Evolutionary conservation across 2,888 invertebrate genomes (phyloP).

Genomic region (Hyposoter didymator): DNA sequence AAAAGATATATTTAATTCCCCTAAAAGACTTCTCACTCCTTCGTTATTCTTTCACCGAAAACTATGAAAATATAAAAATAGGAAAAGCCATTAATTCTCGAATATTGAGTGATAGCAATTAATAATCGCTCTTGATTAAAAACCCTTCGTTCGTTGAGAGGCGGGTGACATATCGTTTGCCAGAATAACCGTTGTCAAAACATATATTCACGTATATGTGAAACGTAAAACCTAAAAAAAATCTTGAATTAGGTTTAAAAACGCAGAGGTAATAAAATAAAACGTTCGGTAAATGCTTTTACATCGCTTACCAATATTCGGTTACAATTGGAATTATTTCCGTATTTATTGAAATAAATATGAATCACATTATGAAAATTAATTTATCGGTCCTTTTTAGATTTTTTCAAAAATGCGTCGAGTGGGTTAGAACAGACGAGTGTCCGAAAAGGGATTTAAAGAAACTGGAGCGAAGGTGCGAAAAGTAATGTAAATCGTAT

Average conservation of each 20-base stretch:
- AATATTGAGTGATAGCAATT: neutral
- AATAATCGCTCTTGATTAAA: neutral
- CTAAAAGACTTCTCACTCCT: neutral
- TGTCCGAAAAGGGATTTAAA: neutral
- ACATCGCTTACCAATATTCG: neutral
- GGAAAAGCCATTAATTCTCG: slow-evolving; percentile 9
- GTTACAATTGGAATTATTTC: neutral
- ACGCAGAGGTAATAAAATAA: neutral
- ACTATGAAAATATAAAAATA: neutral
- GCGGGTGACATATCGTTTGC: slow-evolving; percentile 12
- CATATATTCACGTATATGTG: neutral
- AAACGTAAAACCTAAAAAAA: neutral
- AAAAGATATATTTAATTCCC: neutral
- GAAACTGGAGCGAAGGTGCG: slow-evolving; percentile 8
- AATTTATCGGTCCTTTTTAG: neutral
- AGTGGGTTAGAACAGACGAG: neutral
- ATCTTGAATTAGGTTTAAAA: neutral
- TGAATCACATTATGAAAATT: neutral
- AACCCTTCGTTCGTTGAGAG: neutral
- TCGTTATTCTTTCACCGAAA: slow-evolving; percentile 37
- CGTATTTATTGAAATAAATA: neutral
- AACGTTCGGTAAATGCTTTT: neutral
- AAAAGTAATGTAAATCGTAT: slow-evolving; percentile 17
- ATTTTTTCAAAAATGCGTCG: neutral
- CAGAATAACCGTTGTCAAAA: slow-evolving; percentile 5